Base-by-base conservation (phyloP, 1,140 invertebrate genomes). In the Portunus trituberculatus region DNA sequence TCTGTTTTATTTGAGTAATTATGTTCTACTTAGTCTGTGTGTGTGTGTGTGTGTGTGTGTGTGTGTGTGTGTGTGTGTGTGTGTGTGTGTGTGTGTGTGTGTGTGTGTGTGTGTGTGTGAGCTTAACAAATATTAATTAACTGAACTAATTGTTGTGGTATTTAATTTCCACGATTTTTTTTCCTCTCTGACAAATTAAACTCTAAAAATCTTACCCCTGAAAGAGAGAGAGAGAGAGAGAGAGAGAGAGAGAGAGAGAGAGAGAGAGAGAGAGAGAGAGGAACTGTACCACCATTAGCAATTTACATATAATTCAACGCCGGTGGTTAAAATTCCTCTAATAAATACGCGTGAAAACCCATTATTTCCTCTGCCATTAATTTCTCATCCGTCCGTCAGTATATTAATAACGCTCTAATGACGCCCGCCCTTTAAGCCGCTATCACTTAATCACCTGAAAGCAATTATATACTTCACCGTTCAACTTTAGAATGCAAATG, bases 1-100 rank as follows among this genome's bases (percentile, higher is more conserved):
- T 39, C 39, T 6, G 6, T 39, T 6, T 39, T 6, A 39, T 39
- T 39, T 39, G 39, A 1, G 39, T 39, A 39, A 39, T 39, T 39
- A 39, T 39, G 39, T 39, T 39, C 39, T 39, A 39, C 39, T 39
- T 39, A 39, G 52, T 10, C 12, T 59, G 52, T 59, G 8, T 76
- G 67, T 76, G 67, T 76, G 67, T n/a, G 67, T 76, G 67, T 76
- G 20, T n/a, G 67, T n/a, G 67, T 76, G 67, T n/a, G 20, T 76
- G 20, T 76, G 16, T 76, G 25, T 76, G 25, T 76, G 25, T 76
- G 67, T 76, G 67, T 76, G 67, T 76, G 67, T 76, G 67, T 76
- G 67, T 76, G 67, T 76, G 67, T 76, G 67, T 76, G 67, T 76
- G 67, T 76, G 67, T 76, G 67, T 76, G 67, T 76, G 67, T 76